Evolutionary conservation across 2,888 invertebrate species (phyloP), one percentile per base, ranked within the genome.

Genomic region (Busseola fusca): DNA sequence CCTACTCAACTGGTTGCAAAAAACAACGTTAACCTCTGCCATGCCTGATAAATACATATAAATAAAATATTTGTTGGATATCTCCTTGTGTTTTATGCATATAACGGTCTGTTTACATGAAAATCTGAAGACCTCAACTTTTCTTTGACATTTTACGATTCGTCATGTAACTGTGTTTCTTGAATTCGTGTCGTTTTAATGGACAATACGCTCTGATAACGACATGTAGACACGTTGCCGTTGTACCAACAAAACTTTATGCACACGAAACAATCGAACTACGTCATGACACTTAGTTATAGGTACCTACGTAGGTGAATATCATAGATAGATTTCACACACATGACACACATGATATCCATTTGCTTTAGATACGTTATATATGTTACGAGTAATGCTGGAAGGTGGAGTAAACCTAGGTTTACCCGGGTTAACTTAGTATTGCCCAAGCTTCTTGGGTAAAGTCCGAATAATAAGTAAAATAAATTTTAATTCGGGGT

Each of bases 1-100:
- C 37, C 27, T 9, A 16, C 6, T 45, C 25, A 40, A 58, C 58
- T 59, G 52, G 40, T 18, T 57, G 30, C 30, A n/a, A 40, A 74
- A 56, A 74, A 64, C 37, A 74, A 21, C 40, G 16, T 37, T 74
- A 30, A 62, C 62, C 74, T 63, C 54, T 64, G 45, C 3, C 50
- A 40, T 30, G 27, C 12, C 71, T 48, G 69, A 70, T 70, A 70
- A 72, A 48, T 25, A 4, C 6, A 40, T 30, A 40, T 34, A 37
- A n/a, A 18, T 16, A 37, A 64, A 48, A 12, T 54, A 16, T 16
- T 7, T 9, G 21, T 54, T 16, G 54, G 21, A 37, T 18, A 37
- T 27, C 34, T 69, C n/a, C 16, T 34, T 27, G 6, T 54, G 66
- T 69, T 67, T 54, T 30, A 40, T 18, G 14, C 14, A 5, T 9